Evolutionary conservation across 2,113 vertebrate genomes (phyloP).

Genomic region (Saccopteryx bilineata): DNA sequence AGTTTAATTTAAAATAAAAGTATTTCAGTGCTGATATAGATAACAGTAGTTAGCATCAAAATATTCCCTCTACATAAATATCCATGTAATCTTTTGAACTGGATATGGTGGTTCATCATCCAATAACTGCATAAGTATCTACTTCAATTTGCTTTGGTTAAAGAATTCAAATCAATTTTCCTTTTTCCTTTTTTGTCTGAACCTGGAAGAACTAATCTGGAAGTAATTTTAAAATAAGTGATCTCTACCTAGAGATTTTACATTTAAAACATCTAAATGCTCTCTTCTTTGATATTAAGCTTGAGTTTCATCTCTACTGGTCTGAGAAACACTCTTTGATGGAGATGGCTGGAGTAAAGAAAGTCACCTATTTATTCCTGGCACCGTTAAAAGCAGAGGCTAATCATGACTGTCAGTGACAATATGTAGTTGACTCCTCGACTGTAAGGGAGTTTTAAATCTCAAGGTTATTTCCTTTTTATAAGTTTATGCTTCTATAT

Average conservation of each 20-base stretch:
- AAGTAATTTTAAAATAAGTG: slow-evolving; percentile 34
- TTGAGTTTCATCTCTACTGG: slow-evolving; percentile 29
- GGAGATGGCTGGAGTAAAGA: slow-evolving; percentile 28
- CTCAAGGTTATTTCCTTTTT: slow-evolving; percentile 48
- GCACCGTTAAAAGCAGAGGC: background rate
- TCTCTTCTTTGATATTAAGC: background rate
- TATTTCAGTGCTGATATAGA: slow-evolving; percentile 43
- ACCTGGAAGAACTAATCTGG: slow-evolving; percentile 21
- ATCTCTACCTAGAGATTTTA: slow-evolving; percentile 19
- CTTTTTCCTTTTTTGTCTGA: slow-evolving; percentile 11
- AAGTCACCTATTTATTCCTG: background rate
- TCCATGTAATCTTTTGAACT: slow-evolving; percentile 33
- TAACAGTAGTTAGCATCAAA: slow-evolving; percentile 23
- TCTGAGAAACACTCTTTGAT: background rate
- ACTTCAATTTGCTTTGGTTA: slow-evolving; percentile 64
- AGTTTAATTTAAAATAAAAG: slow-evolving; percentile 55
- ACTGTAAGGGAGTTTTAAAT: background rate
- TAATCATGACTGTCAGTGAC: background rate
- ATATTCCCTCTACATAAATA: slow-evolving; percentile 57
- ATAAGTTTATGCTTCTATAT: slow-evolving; percentile 18
- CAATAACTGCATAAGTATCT: slow-evolving; percentile 38
- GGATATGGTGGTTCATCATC: background rate
- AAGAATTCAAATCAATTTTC: slow-evolving; percentile 40
- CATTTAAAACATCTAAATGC: background rate
- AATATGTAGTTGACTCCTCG: background rate